Evolutionary conservation across 2,888 invertebrate species (phyloP), one percentile per base, ranked within the genome.

Genomic region (Hydriomena furcata): DNA sequence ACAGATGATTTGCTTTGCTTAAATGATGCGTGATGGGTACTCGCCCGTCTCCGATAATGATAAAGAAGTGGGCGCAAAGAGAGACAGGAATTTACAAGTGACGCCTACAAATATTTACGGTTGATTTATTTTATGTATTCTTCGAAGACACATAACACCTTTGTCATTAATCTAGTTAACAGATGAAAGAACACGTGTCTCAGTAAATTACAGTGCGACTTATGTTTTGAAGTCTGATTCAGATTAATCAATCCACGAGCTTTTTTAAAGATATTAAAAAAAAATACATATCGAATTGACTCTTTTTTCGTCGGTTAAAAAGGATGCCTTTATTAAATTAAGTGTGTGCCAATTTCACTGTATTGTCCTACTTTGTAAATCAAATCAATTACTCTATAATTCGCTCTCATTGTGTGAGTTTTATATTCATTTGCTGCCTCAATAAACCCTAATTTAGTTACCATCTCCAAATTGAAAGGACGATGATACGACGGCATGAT

Each of bases 11-110:
- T 63, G 58, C 57, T 66, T 60, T 57, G 62, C 63, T 70, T 58
- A 70, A 76, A 73, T 68, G 69, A 65, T 67, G 65, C 59, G 63
- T 69, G 58, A 63, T 57, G 59, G 64, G 62, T 58, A 38, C 52
- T 47, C 55, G 49, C 52, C 56, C 58, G 46, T 55, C 45, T 53
- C 43, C 7, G 47, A 46, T 55, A 41, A 47, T 6, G 47, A 46
- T 55, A 41, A 47, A 60, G 52, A 56, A 58, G 57, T 46, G 42
- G 42, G 23, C 43, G 24, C 46, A 43, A 43, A 10, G 24, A 34
- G 42, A 43, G 34, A 24, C 34, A 10, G 17, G 32, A 52, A 56
- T 58, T 52, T 57, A 55, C 47, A 24, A 47, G 45, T 41, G 35
- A 44, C 50, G 38, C 46, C 42, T 28, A 37, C 46, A 35, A 37